phyloP scores from a whole-genome alignment of 2,113 vertebrate species.

The Tapirus terrestris region DNA sequence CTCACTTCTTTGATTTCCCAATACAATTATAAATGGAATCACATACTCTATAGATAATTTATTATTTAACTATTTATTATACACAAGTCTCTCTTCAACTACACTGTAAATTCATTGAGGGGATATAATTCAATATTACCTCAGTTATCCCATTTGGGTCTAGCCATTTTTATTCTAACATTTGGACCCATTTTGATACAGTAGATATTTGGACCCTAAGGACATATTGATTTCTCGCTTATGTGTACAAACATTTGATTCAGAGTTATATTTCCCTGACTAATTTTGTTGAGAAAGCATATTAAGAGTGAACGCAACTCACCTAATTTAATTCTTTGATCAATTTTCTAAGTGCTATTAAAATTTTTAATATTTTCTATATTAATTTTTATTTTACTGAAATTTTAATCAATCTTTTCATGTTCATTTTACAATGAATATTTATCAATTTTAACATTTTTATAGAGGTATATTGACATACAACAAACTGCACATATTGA shows the following conservation, averaged over 20 bases:
- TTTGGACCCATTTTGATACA: constrained; percentile 20
- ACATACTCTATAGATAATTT: not conserved
- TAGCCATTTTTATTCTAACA: constrained; percentile 33
- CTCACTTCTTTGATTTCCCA: constrained; percentile 34
- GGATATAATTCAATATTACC: not conserved
- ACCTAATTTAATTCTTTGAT: not conserved
- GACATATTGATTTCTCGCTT: constrained; percentile 22
- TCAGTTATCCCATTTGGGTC: not conserved
- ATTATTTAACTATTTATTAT: not conserved
- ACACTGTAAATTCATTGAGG: not conserved
- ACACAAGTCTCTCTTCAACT: not conserved
- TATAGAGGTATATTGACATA: not conserved
- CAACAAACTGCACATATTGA: not conserved
- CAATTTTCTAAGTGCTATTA: not conserved
- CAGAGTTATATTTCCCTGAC: not conserved
- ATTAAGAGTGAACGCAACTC: not conserved
- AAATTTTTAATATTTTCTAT: constrained; percentile 8
- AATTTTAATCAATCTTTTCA: constrained; percentile 5
- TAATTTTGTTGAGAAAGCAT: constrained; percentile 24
- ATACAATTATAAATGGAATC: not conserved
- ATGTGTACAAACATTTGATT: constrained; percentile 1
- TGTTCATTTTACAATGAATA: constrained; percentile 48
- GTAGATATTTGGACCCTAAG: not conserved
- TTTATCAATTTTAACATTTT: not conserved
- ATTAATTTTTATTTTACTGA: constrained; percentile 23